Percentiles rank a stretch among this genome's conserved stretches.
These are phyloP conservation scores for Leptopterna dolabrata DNA, from an alignment of 2,888 invertebrate genomes.

Conservation along the genomic window DNA sequence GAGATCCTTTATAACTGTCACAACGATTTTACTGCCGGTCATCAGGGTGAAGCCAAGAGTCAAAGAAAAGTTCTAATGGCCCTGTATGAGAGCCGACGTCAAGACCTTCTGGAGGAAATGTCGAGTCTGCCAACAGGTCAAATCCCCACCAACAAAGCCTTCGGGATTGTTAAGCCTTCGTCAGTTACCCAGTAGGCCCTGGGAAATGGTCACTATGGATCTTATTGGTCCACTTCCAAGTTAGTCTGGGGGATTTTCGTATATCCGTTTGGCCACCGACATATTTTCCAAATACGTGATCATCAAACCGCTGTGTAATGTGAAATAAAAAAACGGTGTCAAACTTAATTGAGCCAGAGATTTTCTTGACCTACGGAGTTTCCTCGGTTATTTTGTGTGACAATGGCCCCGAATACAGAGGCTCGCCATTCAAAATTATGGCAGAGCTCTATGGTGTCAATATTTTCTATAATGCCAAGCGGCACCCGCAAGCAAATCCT, in stretches of 20 bases:
- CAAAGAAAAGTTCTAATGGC: slow-evolving; percentile 61
- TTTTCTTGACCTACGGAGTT: neutral
- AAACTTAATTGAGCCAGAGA: neutral
- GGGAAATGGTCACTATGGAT: slow-evolving; percentile 61
- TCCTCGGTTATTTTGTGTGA: neutral
- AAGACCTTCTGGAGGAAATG: slow-evolving; percentile 58
- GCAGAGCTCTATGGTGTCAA: neutral
- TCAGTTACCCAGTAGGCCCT: slow-evolving; percentile 48
- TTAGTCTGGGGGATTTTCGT: slow-evolving; percentile 45
- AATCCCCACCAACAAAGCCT: slow-evolving; percentile 36
- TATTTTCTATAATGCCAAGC: too few species aligned
- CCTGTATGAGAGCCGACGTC: slow-evolving; percentile 59
- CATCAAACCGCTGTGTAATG: neutral
- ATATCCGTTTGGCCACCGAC: slow-evolving; percentile 63
- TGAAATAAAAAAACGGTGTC: neutral
- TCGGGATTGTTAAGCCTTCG: neutral
- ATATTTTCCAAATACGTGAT: slow-evolving; percentile 48
- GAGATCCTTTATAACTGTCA: slow-evolving; percentile 15
- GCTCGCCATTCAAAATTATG: neutral
- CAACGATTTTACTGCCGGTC: slow-evolving; percentile 53
- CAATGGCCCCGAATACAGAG: neutral
- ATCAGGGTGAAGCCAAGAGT: slow-evolving; percentile 60
- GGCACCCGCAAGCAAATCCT: slow-evolving; percentile 63
- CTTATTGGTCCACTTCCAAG: slow-evolving; percentile 58
- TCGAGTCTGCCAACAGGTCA: slow-evolving; percentile 56